Evolutionary conservation across 1,140 invertebrate genomes (phyloP), one percentile per base, ranked within the genome.

Genomic region (Papilio glaucus): DNA sequence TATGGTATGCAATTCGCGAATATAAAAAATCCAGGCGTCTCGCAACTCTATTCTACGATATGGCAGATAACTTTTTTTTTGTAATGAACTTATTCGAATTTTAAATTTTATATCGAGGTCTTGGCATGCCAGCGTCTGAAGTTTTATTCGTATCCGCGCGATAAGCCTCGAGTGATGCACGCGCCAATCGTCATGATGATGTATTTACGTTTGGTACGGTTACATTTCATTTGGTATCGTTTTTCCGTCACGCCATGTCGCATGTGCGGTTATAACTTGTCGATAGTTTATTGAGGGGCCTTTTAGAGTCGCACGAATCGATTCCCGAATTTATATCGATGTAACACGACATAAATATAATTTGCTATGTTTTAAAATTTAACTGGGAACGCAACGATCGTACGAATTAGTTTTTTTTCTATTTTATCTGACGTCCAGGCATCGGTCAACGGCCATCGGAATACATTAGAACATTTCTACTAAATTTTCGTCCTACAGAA

Each of bases 401-500:
- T 63, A 38, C n/a, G 45, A 13, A 53, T 33, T 49, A 76, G 78
- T 72, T 76, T 79, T 81, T 82, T 69, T 49, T 49, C 49, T 38
- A 39, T 69, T 49, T 69, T n/a, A 49, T 69, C 65, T 69, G 77
- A 75, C 79, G 83, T 83, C 82, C 82, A 85, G 74, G 76, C 76
- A 80, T 77, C 88, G 87, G 87, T 91, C 91, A 90, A 87, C 82
- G 86, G 87, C 88, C 88, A 89, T 84, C 78, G 76, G 91, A 91
- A 92, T 92, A 91, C 81, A 93, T 93, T 90, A 91, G 86, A 88
- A 88, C 87, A 91, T 90, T 93, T 91, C 89, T 93, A 93, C 86
- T 90, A 93, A 93, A 90, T 93, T 93, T 93, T 93, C 91, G 91
- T 93, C 91, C 91, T 91, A 93, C 91, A 93, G 89, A 93, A 93